phyloP scores from a whole-genome alignment of 30 jellyfish, hydroid and myxozoan species.

The Aurelia aurita region DNA sequence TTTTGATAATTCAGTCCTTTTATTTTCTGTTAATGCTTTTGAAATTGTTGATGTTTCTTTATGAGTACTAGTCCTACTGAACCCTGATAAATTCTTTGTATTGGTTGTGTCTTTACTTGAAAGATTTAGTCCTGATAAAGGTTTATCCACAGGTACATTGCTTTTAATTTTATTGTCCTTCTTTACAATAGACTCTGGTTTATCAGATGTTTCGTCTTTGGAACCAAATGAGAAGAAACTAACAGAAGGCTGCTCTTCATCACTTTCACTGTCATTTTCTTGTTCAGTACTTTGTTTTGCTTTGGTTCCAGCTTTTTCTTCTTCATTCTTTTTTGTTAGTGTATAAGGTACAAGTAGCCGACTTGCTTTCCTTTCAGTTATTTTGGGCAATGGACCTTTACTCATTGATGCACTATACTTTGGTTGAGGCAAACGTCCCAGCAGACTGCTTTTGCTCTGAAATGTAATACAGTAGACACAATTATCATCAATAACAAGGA shows the following conservation, averaged over 20 bases:
- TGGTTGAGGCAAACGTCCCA: conserved; percentile 57
- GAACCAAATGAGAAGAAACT: conserved; percentile 67
- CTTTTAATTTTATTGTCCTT: not conserved
- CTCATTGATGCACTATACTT: conserved; percentile 24
- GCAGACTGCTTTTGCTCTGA: conserved; percentile 43
- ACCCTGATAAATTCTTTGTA: not conserved
- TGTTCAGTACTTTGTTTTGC: conserved; percentile 1
- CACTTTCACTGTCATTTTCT: conserved; percentile 63
- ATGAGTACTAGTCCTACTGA: not conserved
- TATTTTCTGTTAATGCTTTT: not conserved
- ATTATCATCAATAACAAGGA: not conserved
- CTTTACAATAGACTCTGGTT: not conserved
- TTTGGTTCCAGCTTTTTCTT: not conserved
- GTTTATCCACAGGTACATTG: not conserved
- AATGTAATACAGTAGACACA: not conserved
- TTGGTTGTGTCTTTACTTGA: not conserved
- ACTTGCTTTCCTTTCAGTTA: conserved; percentile 47
- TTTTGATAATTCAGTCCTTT: not conserved
- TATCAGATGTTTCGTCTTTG: not conserved
- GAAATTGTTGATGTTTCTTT: not conserved
- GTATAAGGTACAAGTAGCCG: conserved; percentile 61
- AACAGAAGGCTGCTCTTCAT: conserved; percentile 48
- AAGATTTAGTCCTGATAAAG: no score
- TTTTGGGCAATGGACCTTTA: not conserved
- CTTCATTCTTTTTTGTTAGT: conserved; percentile 58